Evolutionary conservation across 2,888 invertebrate species (phyloP), one percentile per base, ranked within the genome.

Genomic region (Cartodere bifasciata): DNA sequence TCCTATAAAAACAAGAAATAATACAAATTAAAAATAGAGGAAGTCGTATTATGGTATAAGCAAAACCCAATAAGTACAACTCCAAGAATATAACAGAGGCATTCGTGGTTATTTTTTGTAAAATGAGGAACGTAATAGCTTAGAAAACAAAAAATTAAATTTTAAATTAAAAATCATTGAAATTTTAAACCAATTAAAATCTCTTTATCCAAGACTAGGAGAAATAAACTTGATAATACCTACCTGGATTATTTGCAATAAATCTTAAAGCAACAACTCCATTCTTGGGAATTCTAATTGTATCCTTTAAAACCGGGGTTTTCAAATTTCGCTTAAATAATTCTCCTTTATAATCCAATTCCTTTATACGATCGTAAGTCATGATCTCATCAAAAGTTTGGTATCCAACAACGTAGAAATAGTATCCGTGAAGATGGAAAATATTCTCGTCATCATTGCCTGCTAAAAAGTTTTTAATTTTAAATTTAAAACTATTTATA

Each of bases 391-490:
- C 62, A 43, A 75, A 70, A 37, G 64, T 62, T 28, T 63, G 59
- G 1, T 69, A 58, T 2, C 71, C 79, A 10, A 77, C 70, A 9
- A 81, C 67, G 49, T 72, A 69, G 55, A 83, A 81, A 44, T 69
- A 72, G 60, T 81, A 71, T 13, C 83, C 83, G 48, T 83, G 83
- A 1, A 83, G 61, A 49, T 83, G 82, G 52, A 81, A 79, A 23
- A 80, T 72, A 52, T 80, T 70, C 44, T 68, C 68, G 4, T 73
- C 69, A 2, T 70, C 64, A 44, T 70, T 69, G 4, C 71, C 72
- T 39, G 72, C 77, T 76, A 59, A 25, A 26, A 21, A 30, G n/a
- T n/a, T n/a, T n/a, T n/a, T n/a, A n/a, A n/a, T n/a, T n/a, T n/a
- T n/a, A n/a, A n/a, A n/a, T n/a, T n/a, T n/a, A n/a, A n/a, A n/a